phyloP scores from a whole-genome alignment of 2,797 vertebrate genomes.

The Vultur gryphus region DNA sequence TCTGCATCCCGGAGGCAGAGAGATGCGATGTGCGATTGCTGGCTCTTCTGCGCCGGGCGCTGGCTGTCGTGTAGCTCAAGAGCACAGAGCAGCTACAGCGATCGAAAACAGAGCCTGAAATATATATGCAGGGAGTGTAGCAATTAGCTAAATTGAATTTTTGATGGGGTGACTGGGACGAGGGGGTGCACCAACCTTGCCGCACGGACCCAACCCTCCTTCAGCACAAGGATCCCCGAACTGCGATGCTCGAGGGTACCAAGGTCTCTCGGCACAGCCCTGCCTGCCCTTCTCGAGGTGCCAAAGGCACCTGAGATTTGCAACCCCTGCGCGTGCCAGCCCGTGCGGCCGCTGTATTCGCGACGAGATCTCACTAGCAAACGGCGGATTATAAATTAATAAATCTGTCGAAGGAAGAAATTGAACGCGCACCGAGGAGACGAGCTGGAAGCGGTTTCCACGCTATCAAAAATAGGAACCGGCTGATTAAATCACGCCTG shows the following conservation, averaged over 20 bases:
- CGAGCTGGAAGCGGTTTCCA: background rate
- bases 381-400: background rate
- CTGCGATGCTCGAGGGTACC: background rate
- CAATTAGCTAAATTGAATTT: background rate
- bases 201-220: background rate
- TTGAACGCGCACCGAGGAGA: background rate
- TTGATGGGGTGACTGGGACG: accelerated
- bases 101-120: background rate
- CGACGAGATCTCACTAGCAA: background rate
- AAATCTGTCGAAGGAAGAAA: background rate
- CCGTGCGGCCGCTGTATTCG: accelerated
- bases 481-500: background rate
- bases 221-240: background rate
- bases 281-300: background rate
- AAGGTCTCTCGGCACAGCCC: background rate
- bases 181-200: background rate
- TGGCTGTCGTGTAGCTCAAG: background rate
- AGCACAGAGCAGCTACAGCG: background rate
- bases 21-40: accelerated
- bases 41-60: background rate
- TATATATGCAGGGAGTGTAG: accelerated
- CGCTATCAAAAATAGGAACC: background rate
- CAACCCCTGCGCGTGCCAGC: background rate
- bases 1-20: background rate
- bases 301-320: background rate